Conservation (phyloP, 1,140 invertebrate genomes). For the Alviniconcha marisindica region DNA sequence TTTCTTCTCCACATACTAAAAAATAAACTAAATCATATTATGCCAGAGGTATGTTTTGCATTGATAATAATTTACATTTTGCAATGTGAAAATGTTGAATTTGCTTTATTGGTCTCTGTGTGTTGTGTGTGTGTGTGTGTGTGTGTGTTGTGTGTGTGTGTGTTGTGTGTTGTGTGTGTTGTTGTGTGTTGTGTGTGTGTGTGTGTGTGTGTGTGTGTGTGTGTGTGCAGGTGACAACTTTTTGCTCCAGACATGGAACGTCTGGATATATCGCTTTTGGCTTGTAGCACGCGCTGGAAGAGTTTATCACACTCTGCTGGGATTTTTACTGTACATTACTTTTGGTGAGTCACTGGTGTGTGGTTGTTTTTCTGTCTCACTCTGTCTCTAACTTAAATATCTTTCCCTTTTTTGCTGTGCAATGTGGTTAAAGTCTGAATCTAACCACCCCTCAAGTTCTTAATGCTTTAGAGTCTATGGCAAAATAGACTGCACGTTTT, state of each 20-base stretch:
- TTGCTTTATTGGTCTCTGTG: no score
- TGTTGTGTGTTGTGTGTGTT: not conserved
- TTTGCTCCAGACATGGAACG: conserved; percentile 47
- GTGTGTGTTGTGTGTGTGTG: not conserved
- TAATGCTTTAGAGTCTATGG: no score
- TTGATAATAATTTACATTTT: no score
- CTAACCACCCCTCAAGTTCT: no score
- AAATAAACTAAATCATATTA: no score
- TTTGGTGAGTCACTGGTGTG: conserved; percentile 49
- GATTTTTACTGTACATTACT: conserved; percentile 53
- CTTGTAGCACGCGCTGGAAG: conserved; percentile 44
- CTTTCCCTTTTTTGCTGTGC: no score
- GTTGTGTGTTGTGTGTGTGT: not conserved
- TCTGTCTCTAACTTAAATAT: no score
- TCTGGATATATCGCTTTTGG: conserved; percentile 55
- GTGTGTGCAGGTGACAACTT: conserved; percentile 8
- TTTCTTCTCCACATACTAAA: no score
- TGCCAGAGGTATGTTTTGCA: no score
- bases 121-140: not conserved
- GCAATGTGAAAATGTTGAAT: no score
- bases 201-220: not conserved
- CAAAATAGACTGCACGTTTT: no score
- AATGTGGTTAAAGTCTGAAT: no score
- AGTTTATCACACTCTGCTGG: conserved; percentile 46
- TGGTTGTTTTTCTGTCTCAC: not conserved